phyloP scores from a whole-genome alignment of 2,113 vertebrate species.

The Eptesicus fuscus region DNA sequence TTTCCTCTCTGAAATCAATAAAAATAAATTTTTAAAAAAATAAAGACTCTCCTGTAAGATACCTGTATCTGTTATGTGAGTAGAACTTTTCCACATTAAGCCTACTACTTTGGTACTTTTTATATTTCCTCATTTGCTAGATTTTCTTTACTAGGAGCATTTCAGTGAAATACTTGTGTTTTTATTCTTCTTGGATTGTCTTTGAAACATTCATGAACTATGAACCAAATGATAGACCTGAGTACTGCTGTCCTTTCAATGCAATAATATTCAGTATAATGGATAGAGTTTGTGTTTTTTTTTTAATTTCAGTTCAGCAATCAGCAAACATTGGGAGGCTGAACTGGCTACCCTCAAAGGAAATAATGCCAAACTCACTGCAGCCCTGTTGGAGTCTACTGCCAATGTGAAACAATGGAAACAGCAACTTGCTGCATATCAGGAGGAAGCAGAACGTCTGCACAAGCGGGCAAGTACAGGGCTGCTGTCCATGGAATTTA shows the following conservation, averaged over 20 bases:
- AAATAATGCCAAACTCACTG: constrained; percentile 98
- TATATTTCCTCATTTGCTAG: neutral
- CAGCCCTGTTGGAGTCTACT: constrained; percentile 97
- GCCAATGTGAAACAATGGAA: constrained; percentile 99
- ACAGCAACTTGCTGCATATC: constrained; percentile 96
- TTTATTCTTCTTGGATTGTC: constrained; percentile 42
- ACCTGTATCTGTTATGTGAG: neutral
- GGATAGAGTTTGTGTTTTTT: neutral
- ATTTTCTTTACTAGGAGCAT: constrained; percentile 23
- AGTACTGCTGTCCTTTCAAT: neutral
- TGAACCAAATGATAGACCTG: neutral
- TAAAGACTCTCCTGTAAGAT: neutral
- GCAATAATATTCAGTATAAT: neutral
- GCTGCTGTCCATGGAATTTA: neutral
- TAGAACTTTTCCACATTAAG: neutral
- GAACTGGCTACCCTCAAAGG: constrained; percentile 97
- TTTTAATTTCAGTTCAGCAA: constrained; percentile 82
- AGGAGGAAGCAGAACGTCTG: constrained; percentile 97
- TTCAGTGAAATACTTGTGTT: neutral
- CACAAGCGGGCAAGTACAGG: constrained; percentile 90
- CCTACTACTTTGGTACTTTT: neutral
- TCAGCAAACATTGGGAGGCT: constrained; percentile 99
- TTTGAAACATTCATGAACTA: neutral
- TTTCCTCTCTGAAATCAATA: too few species aligned
- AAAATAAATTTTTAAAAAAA: too few species aligned